Percentiles rank a stretch among this genome's conserved stretches.
phyloP scores from a whole-genome alignment of 2,113 vertebrate species.

The Pseudorasbora parva region DNA sequence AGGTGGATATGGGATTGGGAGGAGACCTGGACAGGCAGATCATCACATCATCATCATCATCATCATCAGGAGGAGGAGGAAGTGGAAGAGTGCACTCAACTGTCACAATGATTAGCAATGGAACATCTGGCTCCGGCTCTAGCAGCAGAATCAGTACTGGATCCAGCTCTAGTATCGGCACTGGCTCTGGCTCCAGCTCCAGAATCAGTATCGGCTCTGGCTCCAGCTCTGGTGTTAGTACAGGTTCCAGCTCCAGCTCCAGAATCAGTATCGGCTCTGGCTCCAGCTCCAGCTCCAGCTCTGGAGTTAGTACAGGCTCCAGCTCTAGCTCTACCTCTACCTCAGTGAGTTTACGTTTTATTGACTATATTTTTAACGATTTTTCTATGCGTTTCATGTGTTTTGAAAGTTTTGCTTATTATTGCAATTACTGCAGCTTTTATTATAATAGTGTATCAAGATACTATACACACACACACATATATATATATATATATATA shows the following conservation, averaged over 20 bases:
- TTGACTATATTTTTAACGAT: background rate
- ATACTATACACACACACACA: too few relatives aligned
- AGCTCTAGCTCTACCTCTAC: constrained; percentile 21
- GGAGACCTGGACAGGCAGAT: constrained; percentile 54
- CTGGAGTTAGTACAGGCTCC: background rate
- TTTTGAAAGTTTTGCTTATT: too few relatives aligned
- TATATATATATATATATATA: too few relatives aligned
- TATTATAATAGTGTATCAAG: background rate
- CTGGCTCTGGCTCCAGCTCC: background rate
- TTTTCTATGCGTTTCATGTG: too few relatives aligned
- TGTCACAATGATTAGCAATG: constrained; percentile 59
- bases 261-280: background rate
- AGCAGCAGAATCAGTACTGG: background rate
- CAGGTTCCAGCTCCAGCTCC: constrained; percentile 32
- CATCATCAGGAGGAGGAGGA: constrained; percentile 22
- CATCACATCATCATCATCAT: constrained; percentile 40
- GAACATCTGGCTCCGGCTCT: constrained; percentile 58
- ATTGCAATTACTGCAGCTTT: background rate
- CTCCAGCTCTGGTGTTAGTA: constrained; percentile 20
- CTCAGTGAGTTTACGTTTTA: constrained; percentile 39
- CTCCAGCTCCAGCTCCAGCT: background rate
- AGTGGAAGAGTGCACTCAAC: constrained; percentile 51
- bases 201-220: background rate
- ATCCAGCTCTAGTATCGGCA: constrained; percentile 10
- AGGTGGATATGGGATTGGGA: constrained; percentile 59